Evolutionary conservation across 2,797 vertebrate species (phyloP).

Genomic region (Streptopelia turtur): DNA sequence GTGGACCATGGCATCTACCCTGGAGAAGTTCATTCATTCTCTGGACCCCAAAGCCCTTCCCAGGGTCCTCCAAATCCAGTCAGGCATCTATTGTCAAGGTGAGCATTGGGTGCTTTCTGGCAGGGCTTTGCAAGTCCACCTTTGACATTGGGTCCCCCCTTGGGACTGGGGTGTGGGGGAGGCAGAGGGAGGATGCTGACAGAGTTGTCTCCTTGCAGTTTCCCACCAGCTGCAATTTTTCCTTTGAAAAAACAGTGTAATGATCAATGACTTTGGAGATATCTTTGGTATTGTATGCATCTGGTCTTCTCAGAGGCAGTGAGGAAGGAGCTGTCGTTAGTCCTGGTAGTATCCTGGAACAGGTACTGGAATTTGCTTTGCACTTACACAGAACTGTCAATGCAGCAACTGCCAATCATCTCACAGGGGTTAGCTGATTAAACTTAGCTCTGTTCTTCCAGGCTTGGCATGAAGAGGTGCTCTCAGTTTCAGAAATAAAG

Average conservation of each 20-base stretch:
- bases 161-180: background rate
- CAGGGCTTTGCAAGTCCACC: background rate
- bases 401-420: background rate
- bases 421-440: background rate
- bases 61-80: constrained; percentile 85
- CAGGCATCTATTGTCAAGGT: constrained; percentile 87
- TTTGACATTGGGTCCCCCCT: background rate
- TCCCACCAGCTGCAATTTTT: background rate
- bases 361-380: background rate
- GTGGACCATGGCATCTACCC: constrained; percentile 78
- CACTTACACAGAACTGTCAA: background rate
- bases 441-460: background rate
- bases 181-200: background rate
- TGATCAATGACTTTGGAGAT: background rate
- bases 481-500: background rate
- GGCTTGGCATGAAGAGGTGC: background rate
- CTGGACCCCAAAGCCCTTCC: constrained; percentile 83
- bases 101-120: constrained; percentile 10
- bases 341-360: background rate
- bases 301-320: background rate
- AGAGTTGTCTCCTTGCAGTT: background rate
- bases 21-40: constrained; percentile 82
- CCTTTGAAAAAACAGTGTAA: background rate
- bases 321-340: background rate
- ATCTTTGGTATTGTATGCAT: background rate